phyloP scores from a whole-genome alignment of 37 sponge, comb jelly and placozoan genomes.

The Agelas oroides region DNA sequence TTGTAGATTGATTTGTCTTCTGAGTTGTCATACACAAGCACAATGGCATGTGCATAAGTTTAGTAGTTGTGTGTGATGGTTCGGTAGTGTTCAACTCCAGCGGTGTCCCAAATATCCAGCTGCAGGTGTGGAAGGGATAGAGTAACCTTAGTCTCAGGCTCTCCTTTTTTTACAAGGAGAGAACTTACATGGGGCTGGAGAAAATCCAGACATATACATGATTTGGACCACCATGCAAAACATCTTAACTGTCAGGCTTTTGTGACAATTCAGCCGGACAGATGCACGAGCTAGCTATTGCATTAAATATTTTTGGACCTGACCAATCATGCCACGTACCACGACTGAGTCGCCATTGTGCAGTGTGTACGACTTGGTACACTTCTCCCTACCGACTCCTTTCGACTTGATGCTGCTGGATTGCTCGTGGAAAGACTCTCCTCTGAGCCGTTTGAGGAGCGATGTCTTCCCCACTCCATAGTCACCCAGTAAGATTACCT shows the following conservation, averaged over 20 bases:
- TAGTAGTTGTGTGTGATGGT: conserved; percentile 81
- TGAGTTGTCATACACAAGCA: conserved; percentile 68
- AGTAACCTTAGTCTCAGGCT: not conserved
- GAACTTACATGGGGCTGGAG: no score
- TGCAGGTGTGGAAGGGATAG: not conserved
- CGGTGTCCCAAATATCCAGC: conserved; percentile 80
- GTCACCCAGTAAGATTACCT: conserved; percentile 70
- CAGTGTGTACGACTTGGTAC: not conserved
- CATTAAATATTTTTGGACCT: no score
- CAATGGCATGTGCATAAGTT: conserved; percentile 65
- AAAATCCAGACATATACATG: no score
- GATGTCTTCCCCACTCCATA: conserved; percentile 83
- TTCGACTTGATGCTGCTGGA: no score
- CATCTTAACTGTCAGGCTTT: no score
- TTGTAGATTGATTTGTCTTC: conserved; percentile 66
- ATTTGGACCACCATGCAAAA: no score
- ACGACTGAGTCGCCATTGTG: not conserved
- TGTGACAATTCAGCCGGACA: no score
- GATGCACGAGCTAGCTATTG: no score
- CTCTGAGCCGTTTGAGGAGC: conserved; percentile 66
- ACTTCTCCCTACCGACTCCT: not conserved
- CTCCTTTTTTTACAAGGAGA: not conserved
- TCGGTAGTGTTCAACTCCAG: conserved; percentile 78
- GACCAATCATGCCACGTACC: no score
- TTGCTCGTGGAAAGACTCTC: conserved; percentile 61